Evolutionary conservation across 2,888 invertebrate species (phyloP), one percentile per base, ranked within the genome.

Genomic region (Xanthorhoe designata): DNA sequence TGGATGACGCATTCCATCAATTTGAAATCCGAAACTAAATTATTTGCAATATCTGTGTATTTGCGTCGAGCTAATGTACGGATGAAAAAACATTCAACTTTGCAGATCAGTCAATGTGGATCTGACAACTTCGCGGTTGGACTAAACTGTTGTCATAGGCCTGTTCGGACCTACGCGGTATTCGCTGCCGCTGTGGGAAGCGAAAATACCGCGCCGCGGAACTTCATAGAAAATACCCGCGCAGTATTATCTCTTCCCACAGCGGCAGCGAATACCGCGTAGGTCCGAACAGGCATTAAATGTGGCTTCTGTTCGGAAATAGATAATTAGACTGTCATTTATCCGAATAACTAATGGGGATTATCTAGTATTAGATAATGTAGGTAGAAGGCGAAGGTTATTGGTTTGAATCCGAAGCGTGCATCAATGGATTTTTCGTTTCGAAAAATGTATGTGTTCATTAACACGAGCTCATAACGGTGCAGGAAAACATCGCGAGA

Each of bases 51-150:
- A 18, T 60, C 45, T 35, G 24, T 55, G 32, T 63, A 60, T 67
- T 62, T 62, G 56, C 52, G 49, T 50, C 42, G 50, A 54, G 47
- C 56, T 60, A 62, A 66, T 62, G 61, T 35, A 60, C 54, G 53
- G 47, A 57, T 65, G 62, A 64, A 58, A 59, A 68, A 61, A 68
- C 61, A 55, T 35, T 32, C n/a, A 57, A 58, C 56, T 64, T 50
- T 60, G 53, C 42, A 6, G 66, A 58, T 64, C 53, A 29, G 53
- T 55, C 57, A 64, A 61, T 32, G 6, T 42, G 15, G 66, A 58
- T 64, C 49, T 38, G 56, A 52, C 57, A 64, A 61, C 64, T 64
- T 64, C 49, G 64, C 58, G 62, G 47, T 67, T 45, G 51, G 32
- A 24, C 49, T 62, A 47, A 66, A 55, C 55, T 53, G 58, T 55